Conservation (phyloP, 2,113 vertebrate genomes). For the Micromys minutus region DNA sequence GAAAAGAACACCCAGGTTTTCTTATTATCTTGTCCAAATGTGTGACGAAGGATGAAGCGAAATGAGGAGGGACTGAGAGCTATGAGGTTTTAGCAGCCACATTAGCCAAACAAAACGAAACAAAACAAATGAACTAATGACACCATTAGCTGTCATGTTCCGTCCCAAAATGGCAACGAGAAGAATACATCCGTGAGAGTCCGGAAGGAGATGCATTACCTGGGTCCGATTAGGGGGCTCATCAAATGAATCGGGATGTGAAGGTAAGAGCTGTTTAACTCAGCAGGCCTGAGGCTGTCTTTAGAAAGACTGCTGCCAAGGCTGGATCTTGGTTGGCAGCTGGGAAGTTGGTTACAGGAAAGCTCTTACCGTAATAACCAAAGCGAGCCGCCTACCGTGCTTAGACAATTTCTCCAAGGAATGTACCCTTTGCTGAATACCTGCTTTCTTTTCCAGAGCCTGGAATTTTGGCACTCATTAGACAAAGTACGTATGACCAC, state of each 20-base stretch:
- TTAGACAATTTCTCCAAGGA: background rate
- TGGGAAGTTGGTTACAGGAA: background rate
- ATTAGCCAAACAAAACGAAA: background rate
- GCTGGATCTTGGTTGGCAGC: background rate
- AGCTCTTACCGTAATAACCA: background rate
- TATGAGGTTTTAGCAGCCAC: background rate
- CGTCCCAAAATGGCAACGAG: background rate
- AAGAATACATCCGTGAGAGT: background rate
- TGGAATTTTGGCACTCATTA: background rate
- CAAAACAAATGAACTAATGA: background rate
- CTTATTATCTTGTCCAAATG: background rate
- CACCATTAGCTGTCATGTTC: background rate
- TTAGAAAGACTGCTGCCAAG: background rate
- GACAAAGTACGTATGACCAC: background rate
- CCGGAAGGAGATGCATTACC: background rate
- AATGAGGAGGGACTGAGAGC: background rate
- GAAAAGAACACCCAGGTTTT: background rate
- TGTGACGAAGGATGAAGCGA: background rate
- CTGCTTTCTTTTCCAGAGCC: conserved; percentile 2
- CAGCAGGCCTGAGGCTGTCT: background rate
- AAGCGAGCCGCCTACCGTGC: background rate
- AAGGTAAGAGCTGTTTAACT: background rate
- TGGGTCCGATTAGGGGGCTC: background rate
- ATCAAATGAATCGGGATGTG: background rate
- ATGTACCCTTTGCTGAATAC: background rate